Conservation (phyloP, 2,113 vertebrate species). For the Eonycteris spelaea region DNA sequence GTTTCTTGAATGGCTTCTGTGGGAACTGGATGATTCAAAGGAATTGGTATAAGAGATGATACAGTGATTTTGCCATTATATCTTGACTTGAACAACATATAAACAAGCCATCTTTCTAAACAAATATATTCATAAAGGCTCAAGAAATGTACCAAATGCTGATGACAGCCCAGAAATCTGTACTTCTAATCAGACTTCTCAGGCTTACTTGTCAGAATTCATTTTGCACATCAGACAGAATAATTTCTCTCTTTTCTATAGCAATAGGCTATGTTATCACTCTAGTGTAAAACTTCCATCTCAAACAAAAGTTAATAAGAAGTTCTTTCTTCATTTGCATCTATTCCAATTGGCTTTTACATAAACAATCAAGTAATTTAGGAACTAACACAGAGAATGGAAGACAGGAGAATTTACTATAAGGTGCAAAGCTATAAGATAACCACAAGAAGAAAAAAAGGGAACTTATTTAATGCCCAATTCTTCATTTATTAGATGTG, state of each 20-base stretch:
- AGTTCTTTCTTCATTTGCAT: background rate
- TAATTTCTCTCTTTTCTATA: background rate
- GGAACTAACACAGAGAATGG: background rate
- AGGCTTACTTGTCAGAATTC: background rate
- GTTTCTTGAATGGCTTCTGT: constrained; percentile 14
- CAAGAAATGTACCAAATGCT: background rate
- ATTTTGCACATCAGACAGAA: no score
- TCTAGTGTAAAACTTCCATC: background rate
- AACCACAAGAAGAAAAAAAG: background rate
- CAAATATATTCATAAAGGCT: constrained; percentile 13
- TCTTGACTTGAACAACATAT: background rate
- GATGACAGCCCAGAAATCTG: background rate
- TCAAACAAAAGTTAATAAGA: background rate
- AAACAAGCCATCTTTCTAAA: constrained; percentile 36
- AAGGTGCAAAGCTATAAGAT: background rate
- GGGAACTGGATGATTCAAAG: constrained; percentile 36
- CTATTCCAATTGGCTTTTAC: background rate
- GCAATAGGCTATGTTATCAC: background rate
- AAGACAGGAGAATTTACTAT: background rate
- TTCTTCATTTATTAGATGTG: background rate
- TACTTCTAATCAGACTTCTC: background rate
- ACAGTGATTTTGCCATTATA: constrained; percentile 27
- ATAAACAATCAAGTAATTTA: background rate
- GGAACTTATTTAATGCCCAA: background rate
- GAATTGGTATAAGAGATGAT: constrained; percentile 40